A percentile compares a stretch with the other conserved stretches of the same genome.
Conservation (phyloP, 2,888 invertebrate species). For the Drosophila borborema region DNA sequence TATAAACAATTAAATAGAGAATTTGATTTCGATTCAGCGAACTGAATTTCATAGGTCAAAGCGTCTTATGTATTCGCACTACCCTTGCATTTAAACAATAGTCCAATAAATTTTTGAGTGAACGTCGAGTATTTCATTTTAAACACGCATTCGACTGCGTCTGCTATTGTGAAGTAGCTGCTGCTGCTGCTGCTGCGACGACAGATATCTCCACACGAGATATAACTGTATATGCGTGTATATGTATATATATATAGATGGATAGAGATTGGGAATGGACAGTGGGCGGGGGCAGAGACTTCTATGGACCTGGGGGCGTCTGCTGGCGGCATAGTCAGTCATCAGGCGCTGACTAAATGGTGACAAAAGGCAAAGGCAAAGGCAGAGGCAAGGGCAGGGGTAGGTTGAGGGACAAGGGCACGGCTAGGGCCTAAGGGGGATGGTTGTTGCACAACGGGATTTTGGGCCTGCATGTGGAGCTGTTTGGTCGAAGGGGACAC, state of each 20-base stretch:
- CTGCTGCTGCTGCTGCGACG: conserved; percentile 57
- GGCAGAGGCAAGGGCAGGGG: conserved; percentile 24
- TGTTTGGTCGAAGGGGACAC: conserved; percentile 43
- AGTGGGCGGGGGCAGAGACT: neutral
- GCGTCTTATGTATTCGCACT: conserved; percentile 15
- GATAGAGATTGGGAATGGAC: conserved; percentile 67
- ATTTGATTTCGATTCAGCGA: conserved; percentile 1
- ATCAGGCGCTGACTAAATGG: conserved; percentile 60
- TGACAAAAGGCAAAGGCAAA: conserved; percentile 54
- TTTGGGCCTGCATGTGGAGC: conserved; percentile 34
- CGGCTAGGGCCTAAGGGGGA: conserved; percentile 4
- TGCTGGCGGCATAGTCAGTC: conserved; percentile 53
- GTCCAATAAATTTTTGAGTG: conserved; percentile 70
- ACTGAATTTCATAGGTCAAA: conserved; percentile 5
- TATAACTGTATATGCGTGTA: conserved; percentile 18
- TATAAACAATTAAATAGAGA: conserved; percentile 1
- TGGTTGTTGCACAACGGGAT: conserved; percentile 32
- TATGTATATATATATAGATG: conserved; percentile 39
- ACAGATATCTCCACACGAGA: conserved; percentile 70
- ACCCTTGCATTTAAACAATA: conserved; percentile 16
- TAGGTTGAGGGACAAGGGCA: neutral
- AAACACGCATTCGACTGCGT: conserved; percentile 69
- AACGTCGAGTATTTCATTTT: conserved; percentile 76
- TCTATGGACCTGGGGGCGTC: conserved; percentile 42
- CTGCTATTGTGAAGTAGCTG: conserved; percentile 41